Conservation (phyloP, 1,140 invertebrate species). For the Heliothis subflexa region DNA sequence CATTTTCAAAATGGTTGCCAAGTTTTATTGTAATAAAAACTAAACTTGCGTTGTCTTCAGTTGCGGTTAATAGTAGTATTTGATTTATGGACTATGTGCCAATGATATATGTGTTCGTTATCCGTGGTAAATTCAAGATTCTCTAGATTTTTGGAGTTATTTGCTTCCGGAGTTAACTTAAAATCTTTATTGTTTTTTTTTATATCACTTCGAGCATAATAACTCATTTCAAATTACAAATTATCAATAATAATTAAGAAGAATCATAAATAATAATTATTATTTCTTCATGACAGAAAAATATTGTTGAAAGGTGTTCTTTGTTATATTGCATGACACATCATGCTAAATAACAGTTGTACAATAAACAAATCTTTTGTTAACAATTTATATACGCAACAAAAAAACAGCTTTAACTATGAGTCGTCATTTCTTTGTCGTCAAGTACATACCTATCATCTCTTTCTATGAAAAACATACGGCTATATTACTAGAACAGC, state of each 20-base stretch:
- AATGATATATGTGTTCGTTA: conserved; percentile 11
- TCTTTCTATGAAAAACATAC: background rate
- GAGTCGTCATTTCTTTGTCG: background rate
- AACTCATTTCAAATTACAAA: no score
- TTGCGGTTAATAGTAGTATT: conserved; percentile 19
- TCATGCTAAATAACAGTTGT: no score
- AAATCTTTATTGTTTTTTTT: background rate
- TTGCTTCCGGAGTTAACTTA: background rate
- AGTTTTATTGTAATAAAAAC: conserved; percentile 15
- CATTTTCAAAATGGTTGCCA: conserved; percentile 2
- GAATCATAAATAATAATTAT: no score
- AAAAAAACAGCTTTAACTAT: no score
- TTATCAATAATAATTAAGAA: no score
- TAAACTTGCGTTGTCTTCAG: background rate
- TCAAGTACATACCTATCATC: background rate
- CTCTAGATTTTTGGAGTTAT: conserved; percentile 4
- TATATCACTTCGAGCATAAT: no score
- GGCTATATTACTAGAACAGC: background rate
- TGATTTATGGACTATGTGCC: conserved; percentile 23
- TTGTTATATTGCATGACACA: background rate
- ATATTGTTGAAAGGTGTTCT: background rate
- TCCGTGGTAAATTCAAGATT: conserved; percentile 13
- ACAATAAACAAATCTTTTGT: background rate
- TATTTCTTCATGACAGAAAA: background rate
- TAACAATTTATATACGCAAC: background rate